phyloP scores from a whole-genome alignment of 2,888 invertebrate species.

The Drosophila algonquin region DNA sequence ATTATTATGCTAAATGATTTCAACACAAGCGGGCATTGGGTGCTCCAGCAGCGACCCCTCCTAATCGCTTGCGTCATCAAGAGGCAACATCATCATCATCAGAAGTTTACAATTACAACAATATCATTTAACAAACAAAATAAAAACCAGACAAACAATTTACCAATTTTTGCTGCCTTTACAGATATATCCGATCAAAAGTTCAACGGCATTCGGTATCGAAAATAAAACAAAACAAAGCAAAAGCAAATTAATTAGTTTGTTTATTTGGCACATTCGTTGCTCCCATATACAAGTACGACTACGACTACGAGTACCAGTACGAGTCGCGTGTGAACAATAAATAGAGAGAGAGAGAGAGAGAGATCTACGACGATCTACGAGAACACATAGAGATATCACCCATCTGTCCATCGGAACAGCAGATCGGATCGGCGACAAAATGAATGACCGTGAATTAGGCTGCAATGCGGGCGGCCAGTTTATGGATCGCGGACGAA shows the following conservation, averaged over 20 bases:
- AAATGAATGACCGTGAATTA: constrained; percentile 82
- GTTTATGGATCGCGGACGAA: constrained; percentile 82
- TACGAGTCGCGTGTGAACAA: constrained; percentile 31
- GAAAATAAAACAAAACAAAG: constrained; percentile 15
- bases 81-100: constrained; percentile 41
- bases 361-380: constrained; percentile 2
- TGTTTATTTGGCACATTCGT: constrained; percentile 41
- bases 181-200: constrained; percentile 34
- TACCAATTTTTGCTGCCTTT: constrained; percentile 3
- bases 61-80: background rate
- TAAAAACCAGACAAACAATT: constrained; percentile 5
- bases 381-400: constrained; percentile 20
- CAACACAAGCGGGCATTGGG: constrained; percentile 9
- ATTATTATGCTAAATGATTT: constrained; percentile 32
- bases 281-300: constrained; percentile 2
- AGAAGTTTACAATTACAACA: constrained; percentile 16
- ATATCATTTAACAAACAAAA: background rate
- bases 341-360: background rate
- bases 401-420: constrained; percentile 14
- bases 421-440: constrained; percentile 42
- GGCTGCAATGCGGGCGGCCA: constrained; percentile 77
- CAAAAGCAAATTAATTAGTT: constrained; percentile 40
- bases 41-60: background rate
- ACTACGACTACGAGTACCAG: too few relatives aligned
- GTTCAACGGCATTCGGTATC: constrained; percentile 44